These are phyloP conservation scores for Salpingus planirostris DNA, from an alignment of 2,888 invertebrate genomes.

Conservation along the genomic window DNA sequence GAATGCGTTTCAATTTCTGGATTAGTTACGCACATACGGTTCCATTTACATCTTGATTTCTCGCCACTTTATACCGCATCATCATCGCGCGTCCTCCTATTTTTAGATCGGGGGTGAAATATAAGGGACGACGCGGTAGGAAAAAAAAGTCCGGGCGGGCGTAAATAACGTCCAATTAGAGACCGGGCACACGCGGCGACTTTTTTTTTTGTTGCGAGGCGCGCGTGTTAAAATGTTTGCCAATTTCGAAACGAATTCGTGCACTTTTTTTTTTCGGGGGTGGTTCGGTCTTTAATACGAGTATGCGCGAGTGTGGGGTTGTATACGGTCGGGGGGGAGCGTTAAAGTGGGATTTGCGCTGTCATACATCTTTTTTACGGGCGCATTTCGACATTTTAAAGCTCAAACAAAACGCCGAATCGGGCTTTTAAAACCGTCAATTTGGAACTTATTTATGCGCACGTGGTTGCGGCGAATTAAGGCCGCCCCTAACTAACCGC, in stretches of 20 bases:
- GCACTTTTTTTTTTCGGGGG: background rate
- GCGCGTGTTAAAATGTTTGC: background rate
- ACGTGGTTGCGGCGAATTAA: too few relatives aligned
- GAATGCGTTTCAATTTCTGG: slow-evolving; percentile 20
- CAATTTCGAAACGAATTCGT: background rate
- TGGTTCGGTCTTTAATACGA: slow-evolving; percentile 1
- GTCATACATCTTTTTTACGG: slow-evolving; percentile 6
- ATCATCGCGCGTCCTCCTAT: too few relatives aligned
- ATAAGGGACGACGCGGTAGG: background rate
- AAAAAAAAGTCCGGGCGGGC: background rate
- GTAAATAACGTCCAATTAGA: background rate
- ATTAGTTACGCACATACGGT: slow-evolving; percentile 20
- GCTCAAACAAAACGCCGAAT: background rate
- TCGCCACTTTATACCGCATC: too few relatives aligned
- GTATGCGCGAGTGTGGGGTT: too few relatives aligned
- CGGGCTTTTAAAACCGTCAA: slow-evolving; percentile 1
- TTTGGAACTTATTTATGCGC: slow-evolving; percentile 2
- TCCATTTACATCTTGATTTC: slow-evolving; percentile 17
- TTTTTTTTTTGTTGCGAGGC: background rate
- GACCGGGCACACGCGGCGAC: background rate
- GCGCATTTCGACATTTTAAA: slow-evolving; percentile 1
- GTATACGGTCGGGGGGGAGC: too few relatives aligned
- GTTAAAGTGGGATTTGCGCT: slow-evolving; percentile 4
- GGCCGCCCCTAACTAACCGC: too few relatives aligned
- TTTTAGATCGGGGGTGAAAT: too few relatives aligned